Percentiles rank a stretch among this genome's conserved stretches.
These are phyloP conservation scores for Acleris holmiana DNA, from an alignment of 2,888 invertebrate species.

Conservation along the genomic window DNA sequence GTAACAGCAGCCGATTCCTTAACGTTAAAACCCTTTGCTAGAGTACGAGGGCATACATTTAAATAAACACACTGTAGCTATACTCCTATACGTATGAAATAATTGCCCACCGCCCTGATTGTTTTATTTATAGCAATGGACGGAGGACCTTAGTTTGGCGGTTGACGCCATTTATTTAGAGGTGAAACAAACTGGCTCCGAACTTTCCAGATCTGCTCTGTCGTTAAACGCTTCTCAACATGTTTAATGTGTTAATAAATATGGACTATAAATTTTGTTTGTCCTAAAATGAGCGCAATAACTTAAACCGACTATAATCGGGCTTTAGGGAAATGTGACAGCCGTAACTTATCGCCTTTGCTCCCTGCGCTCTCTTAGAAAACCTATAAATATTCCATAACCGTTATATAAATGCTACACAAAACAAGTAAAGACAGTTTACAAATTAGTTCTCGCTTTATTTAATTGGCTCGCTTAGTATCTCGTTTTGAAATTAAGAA, in stretches of 20 bases:
- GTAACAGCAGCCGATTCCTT: too few relatives aligned
- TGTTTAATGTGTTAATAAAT: constrained; percentile 43
- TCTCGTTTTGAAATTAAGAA: constrained; percentile 11
- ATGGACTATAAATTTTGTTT: constrained; percentile 27
- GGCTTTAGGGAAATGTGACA: constrained; percentile 30
- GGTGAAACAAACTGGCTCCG: constrained; percentile 69
- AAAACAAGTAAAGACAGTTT: constrained; percentile 27
- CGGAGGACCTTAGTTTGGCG: constrained; percentile 48
- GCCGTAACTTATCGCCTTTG: constrained; percentile 17
- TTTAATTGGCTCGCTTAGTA: constrained; percentile 19
- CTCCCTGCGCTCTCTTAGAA: constrained; percentile 10
- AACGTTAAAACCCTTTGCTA: too few relatives aligned
- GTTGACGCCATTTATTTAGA: constrained; percentile 72
- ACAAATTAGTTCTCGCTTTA: constrained; percentile 26
- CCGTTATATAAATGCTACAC: constrained; percentile 27
- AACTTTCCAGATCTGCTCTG: constrained; percentile 62
- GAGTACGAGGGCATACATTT: too few relatives aligned
- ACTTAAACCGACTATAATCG: constrained; percentile 25
- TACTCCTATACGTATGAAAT: too few relatives aligned
- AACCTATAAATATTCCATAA: constrained; percentile 6
- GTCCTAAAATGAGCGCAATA: constrained; percentile 18
- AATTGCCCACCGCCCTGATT: too few relatives aligned
- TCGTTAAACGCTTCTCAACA: constrained; percentile 54
- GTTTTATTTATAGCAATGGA: constrained; percentile 37
- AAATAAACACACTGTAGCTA: too few relatives aligned